Base-by-base conservation (phyloP, 2,797 vertebrate genomes). In the Spea hammondii region DNA sequence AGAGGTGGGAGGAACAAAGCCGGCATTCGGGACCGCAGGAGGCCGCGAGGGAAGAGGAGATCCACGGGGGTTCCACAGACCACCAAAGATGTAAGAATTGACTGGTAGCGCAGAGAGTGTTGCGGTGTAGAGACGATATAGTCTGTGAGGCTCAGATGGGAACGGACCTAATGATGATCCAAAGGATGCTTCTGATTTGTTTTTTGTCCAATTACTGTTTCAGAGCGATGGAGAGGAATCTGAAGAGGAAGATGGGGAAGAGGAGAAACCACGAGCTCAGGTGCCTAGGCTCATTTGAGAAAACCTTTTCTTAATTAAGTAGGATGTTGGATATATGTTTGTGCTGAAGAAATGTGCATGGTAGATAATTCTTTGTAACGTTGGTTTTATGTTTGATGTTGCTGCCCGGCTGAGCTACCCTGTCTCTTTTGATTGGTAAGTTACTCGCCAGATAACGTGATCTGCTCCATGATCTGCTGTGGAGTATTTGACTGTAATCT, bases 1-100 rank as follows among this genome's bases (percentile, higher is more conserved):
- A 93, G 83, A 86, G 72, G 90, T 80, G 87, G 89, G 87, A 88
- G 83, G 72, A 87, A 88, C 76, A 91, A 89, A 76, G 77, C 60
- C 17, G 77, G 75, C 2, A 72, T 74, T 8, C 71, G 81, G 72
- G 83, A 84, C 60, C 67, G 83, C 48, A 79, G 81, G 47, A 73
- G 78, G 50, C 81, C 83, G 5, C 72, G 81, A 51, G 81, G 59
- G 7, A 84, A 84, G 47, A 65, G 83, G 69, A 83, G 81, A 72
- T 65, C 78, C 17, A 84, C 83, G 17, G 83, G 80, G 8, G 74
- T 75, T n/a, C 76, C 68, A 51, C 44, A 44, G 50, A 62, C 67
- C 65, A 71, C 62, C n/a, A 79, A 53, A 79, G 78, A 80, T 79
- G 83, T 84, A 76, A 84, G 79, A 49, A 32, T 51, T 9, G 9